Base-by-base conservation (phyloP, 2,888 invertebrate species). In the Chrysomela aeneicollis region DNA sequence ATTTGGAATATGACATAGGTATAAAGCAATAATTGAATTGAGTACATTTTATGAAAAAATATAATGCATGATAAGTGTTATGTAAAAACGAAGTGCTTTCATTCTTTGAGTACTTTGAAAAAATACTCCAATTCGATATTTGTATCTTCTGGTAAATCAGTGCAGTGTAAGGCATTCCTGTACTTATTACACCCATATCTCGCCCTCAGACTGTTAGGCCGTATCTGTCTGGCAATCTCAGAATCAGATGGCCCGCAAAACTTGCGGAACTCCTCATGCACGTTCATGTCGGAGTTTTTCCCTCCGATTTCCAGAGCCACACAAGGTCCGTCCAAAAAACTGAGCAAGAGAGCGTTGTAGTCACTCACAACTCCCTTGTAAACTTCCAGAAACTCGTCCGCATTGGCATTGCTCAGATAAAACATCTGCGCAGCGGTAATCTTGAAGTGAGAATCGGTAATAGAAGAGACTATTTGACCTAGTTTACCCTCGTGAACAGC, bases 351-450 rank as follows among this genome's bases (percentile, higher is more conserved):
- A 3, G 90, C 91, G 89, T 93, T 78, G 61, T 83, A 82, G 73
- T 94, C 93, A 0, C 89, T 88, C 37, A 94, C 86, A 58, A 95
- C 92, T 1, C 95, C 95, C 80, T 94, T 94, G 81, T 97, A 97
- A 2, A 97, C 92, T 84, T 97, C 96, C 77, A 92, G 89, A 83
- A 97, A 97, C 80, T 97, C 95, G 74, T 94, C 93, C 4, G 94
- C 94, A 80, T 95, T 93, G 0, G 90, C 87, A 67, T 89, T 89
- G 74, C 92, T 93, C 74, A 97, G 85, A 66, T 90, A 85, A 72
- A 92, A 88, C 88, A 93, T 90, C 81, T 92, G 90, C 67, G 96
- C 84, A 0, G 93, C 94, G 0, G 91, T 90, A 49, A 97, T 88
- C 51, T 87, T 85, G 77, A 92, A 97, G 61, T 88, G 88, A n/a